phyloP scores from a whole-genome alignment of 2,888 invertebrate genomes.

The Erynnis tages region DNA sequence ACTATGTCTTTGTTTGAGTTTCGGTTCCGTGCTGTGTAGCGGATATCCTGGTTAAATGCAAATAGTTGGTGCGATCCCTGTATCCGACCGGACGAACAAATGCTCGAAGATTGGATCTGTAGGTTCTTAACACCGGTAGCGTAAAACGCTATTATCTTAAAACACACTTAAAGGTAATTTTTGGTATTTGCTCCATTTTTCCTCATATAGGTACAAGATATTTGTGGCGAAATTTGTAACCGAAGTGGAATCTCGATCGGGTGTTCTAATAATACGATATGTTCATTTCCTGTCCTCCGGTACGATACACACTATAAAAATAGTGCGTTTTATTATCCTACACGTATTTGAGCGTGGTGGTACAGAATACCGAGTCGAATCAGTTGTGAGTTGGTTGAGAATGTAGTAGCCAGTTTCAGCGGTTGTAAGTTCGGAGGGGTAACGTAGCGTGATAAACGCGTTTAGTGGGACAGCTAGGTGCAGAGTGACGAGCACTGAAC shows the following conservation, averaged over 20 bases:
- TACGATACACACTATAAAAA: slow-evolving; percentile 16
- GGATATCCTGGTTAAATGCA: not conserved
- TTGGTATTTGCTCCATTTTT: no score
- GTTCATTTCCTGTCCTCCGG: slow-evolving; percentile 19
- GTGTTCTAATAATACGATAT: slow-evolving; percentile 21
- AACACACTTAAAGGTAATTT: no score
- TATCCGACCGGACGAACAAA: no score
- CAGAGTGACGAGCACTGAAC: no score
- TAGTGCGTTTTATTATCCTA: slow-evolving; percentile 22
- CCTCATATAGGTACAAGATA: no score
- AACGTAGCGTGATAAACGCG: no score
- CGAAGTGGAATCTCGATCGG: slow-evolving; percentile 14
- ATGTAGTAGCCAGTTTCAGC: no score
- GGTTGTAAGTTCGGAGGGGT: no score
- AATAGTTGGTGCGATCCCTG: not conserved
- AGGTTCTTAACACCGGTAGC: no score
- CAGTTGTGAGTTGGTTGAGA: not conserved
- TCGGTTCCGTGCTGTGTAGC: not conserved
- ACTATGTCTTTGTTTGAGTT: not conserved
- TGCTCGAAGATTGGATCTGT: no score
- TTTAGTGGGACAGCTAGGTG: not conserved
- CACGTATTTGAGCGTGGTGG: slow-evolving; percentile 11
- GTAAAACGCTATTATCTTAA: no score
- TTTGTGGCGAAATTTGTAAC: slow-evolving; percentile 17
- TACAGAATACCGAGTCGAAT: not conserved